These are phyloP conservation scores for Sebastes minor DNA, from an alignment of 2,797 vertebrate species.

Conservation along the genomic window DNA sequence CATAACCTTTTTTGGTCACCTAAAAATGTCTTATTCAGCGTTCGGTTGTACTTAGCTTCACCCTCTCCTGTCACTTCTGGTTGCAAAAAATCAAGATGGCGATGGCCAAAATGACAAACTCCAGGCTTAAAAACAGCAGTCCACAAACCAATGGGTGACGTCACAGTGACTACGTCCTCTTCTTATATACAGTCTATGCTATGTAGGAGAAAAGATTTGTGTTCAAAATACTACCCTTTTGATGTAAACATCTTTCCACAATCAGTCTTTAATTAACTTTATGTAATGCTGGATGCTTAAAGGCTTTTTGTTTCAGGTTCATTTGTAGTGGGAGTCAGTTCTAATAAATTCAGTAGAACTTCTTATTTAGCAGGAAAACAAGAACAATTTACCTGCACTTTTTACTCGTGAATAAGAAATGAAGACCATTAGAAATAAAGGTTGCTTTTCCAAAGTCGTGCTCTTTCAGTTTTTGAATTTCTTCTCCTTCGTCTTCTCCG, in stretches of 20 bases:
- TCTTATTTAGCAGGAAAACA: constrained; percentile 57
- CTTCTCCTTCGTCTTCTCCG: constrained; percentile 4
- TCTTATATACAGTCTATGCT: neutral
- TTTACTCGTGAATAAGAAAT: constrained; percentile 68
- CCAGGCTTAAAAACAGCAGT: too few species aligned
- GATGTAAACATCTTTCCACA: neutral
- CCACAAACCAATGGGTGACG: too few species aligned
- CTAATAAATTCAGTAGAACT: constrained; percentile 38
- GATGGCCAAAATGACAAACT: too few species aligned
- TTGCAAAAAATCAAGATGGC: fast-evolving
- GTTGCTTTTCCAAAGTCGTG: constrained; percentile 43
- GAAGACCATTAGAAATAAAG: constrained; percentile 52
- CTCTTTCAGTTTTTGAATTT: constrained; percentile 40
- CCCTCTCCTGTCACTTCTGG: neutral
- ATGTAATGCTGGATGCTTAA: neutral
- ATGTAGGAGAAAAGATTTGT: neutral
- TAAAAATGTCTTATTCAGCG: neutral
- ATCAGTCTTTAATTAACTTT: neutral
- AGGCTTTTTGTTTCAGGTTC: constrained; percentile 24
- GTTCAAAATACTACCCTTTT: neutral
- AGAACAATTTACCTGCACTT: constrained; percentile 59
- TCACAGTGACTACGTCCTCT: fast-evolving
- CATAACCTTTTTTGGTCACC: neutral
- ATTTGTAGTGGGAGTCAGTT: constrained; percentile 26
- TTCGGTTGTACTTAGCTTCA: neutral